These are phyloP conservation scores for Phalacrocorax carbo DNA, from an alignment of 2,113 vertebrate species.

Conservation along the genomic window DNA sequence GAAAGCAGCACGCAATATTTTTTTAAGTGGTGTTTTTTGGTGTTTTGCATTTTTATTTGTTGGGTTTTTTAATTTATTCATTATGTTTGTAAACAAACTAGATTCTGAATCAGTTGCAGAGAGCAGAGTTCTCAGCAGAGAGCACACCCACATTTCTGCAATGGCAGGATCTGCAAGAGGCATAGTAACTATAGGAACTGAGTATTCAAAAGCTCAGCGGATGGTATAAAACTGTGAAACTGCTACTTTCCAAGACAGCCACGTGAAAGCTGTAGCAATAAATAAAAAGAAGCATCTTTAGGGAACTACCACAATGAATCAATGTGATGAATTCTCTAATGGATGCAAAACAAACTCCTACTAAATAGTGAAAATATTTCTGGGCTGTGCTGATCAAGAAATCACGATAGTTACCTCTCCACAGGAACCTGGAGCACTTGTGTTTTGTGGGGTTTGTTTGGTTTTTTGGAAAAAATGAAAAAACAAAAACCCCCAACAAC, in stretches of 20 bases:
- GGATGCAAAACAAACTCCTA: neutral
- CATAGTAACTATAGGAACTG: neutral
- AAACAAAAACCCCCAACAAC: neutral
- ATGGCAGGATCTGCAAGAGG: neutral
- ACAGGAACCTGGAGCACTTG: neutral
- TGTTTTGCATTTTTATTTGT: neutral
- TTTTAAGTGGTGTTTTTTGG: neutral
- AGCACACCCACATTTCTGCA: neutral
- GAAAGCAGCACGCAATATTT: neutral
- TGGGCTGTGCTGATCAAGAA: neutral
- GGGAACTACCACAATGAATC: neutral
- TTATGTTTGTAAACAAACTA: neutral
- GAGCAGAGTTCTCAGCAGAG: neutral
- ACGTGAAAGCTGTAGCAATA: neutral
- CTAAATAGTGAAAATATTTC: neutral
- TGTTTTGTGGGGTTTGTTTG: neutral
- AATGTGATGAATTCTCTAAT: neutral
- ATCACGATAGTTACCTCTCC: neutral
- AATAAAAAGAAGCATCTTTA: neutral
- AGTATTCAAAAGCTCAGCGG: neutral
- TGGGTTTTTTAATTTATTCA: neutral
- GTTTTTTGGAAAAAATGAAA: neutral
- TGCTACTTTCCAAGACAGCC: neutral
- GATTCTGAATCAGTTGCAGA: neutral
- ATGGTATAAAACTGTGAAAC: neutral